phyloP scores from a whole-genome alignment of 2,888 invertebrate genomes.

The Scaptomyza tumidula region DNA sequence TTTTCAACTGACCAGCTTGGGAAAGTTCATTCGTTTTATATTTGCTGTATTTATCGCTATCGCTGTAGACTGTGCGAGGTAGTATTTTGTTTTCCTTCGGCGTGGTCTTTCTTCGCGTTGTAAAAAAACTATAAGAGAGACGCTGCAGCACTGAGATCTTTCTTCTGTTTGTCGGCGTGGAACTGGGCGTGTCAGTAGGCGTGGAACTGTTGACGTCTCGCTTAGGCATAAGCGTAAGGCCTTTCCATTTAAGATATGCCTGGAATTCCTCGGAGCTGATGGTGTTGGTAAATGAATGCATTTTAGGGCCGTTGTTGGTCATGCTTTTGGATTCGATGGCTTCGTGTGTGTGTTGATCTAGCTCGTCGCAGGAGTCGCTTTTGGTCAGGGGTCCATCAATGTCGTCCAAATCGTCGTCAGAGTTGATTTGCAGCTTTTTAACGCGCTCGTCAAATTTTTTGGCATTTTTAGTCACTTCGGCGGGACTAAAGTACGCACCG shows the following conservation, averaged over 20 bases:
- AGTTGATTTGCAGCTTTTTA: constrained; percentile 81
- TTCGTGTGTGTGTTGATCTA: constrained; percentile 43
- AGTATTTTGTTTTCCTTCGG: constrained; percentile 78
- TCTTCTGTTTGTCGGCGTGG: constrained; percentile 55
- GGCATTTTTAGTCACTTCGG: constrained; percentile 84
- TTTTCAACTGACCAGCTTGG: not conserved
- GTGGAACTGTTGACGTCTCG: constrained; percentile 61
- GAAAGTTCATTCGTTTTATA: constrained; percentile 57
- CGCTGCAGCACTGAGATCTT: constrained; percentile 83
- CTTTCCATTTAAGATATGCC: constrained; percentile 83
- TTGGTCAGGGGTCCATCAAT: constrained; percentile 82
- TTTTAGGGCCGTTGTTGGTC: constrained; percentile 5
- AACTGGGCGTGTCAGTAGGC: constrained; percentile 16
- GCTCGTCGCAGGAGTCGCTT: constrained; percentile 83
- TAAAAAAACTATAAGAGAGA: constrained; percentile 82
- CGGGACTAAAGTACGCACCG: constrained; percentile 82
- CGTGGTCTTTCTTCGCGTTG: constrained; percentile 82
- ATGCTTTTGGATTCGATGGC: not conserved
- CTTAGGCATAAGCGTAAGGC: constrained; percentile 80
- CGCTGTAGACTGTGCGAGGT: constrained; percentile 50
- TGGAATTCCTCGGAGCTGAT: constrained; percentile 84
- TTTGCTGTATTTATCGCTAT: constrained; percentile 13
- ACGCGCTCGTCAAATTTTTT: constrained; percentile 84
- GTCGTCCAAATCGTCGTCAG: constrained; percentile 84
- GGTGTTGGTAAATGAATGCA: constrained; percentile 82